A percentile compares a stretch with the other conserved stretches of the same genome.
phyloP scores from a whole-genome alignment of 2,888 invertebrate species.

The Eustalomyia histrio region DNA sequence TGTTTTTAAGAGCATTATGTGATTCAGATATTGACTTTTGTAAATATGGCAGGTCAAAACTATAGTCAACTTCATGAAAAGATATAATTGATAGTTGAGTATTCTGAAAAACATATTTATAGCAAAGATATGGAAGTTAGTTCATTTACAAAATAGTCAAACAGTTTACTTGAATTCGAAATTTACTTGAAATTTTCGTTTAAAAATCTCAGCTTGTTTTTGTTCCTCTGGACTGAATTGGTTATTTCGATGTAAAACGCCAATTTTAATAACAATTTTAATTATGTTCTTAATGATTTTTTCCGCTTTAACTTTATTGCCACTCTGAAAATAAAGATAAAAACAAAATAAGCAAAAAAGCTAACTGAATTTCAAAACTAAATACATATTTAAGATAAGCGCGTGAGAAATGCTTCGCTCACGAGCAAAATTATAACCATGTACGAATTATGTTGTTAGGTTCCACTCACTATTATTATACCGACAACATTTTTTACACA shows the following conservation, averaged over 20 bases:
- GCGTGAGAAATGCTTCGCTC: too few relatives aligned
- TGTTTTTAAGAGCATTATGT: conserved; percentile 84
- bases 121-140: neutral
- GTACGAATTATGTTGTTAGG: too few relatives aligned
- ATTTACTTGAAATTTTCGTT: conserved; percentile 84
- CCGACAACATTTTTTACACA: too few relatives aligned
- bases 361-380: too few relatives aligned
- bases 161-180: too few relatives aligned
- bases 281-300: conserved; percentile 97
- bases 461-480: too few relatives aligned
- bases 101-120: conserved; percentile 81
- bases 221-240: conserved; percentile 90
- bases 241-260: conserved; percentile 86
- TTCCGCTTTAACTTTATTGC: conserved; percentile 93
- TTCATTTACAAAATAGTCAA: too few relatives aligned
- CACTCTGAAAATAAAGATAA: conserved; percentile 80
- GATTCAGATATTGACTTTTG: conserved; percentile 89
- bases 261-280: conserved; percentile 96
- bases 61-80: conserved; percentile 92
- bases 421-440: too few relatives aligned
- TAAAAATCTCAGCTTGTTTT: conserved; percentile 84
- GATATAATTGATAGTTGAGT: conserved; percentile 94
- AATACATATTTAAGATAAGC: too few relatives aligned
- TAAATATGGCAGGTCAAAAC: conserved; percentile 91
- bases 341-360: neutral